Evolutionary conservation across 2,797 vertebrate species (phyloP).

Genomic region (Xiphophorus birchmanni): DNA sequence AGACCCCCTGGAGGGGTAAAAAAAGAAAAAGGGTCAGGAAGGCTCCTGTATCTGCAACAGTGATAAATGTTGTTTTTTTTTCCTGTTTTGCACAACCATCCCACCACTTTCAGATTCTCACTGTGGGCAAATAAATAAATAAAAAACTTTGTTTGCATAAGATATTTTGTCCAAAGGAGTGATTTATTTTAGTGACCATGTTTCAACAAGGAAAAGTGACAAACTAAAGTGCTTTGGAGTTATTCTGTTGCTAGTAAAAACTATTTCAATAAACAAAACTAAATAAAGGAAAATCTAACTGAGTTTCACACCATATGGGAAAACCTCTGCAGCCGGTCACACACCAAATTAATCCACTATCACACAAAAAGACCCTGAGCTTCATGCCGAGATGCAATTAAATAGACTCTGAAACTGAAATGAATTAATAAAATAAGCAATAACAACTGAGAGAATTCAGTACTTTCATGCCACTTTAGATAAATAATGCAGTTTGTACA

Average conservation of each 20-base stretch:
- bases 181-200: background rate
- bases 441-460: background rate
- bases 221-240: background rate
- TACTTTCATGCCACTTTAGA: background rate
- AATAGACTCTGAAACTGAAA: slow-evolving; percentile 6
- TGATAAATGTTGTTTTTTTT: background rate
- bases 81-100: background rate
- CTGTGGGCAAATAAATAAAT: background rate
- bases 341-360: background rate
- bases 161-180: background rate
- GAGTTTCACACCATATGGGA: background rate
- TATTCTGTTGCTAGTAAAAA: background rate
- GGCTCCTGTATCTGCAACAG: background rate
- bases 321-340: background rate
- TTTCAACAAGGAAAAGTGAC: background rate
- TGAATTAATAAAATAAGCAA: background rate
- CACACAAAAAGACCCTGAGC: background rate
- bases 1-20: no score
- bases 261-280: background rate
- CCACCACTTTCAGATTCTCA: background rate
- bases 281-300: background rate
- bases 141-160: background rate
- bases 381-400: background rate
- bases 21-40: no score
- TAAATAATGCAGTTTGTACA: slow-evolving; percentile 4